These are phyloP conservation scores for Cliona cf. orientalis DNA, from an alignment of 37 sponge, comb jelly and placozoan species.

Conservation along the genomic window DNA sequence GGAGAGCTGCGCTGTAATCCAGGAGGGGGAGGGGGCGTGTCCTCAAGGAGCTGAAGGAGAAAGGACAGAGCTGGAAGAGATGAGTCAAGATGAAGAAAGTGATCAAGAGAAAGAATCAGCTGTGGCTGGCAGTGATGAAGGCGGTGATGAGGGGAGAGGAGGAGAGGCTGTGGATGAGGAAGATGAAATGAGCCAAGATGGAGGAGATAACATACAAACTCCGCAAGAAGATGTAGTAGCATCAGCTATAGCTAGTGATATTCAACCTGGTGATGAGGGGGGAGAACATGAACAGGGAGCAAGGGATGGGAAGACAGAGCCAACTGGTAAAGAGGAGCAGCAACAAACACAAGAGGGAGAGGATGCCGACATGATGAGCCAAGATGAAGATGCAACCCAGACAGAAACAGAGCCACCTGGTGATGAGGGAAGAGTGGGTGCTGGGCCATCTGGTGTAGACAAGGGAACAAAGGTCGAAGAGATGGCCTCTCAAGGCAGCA, in stretches of 20 bases:
- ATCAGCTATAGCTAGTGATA: neutral
- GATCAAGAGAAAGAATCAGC: neutral
- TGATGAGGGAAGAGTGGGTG: too few relatives aligned
- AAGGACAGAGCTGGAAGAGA: too few relatives aligned
- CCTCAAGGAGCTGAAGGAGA: too few relatives aligned
- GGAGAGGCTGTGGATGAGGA: neutral
- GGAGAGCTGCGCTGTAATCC: too few relatives aligned
- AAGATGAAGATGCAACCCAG: neutral
- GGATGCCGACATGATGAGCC: neutral
- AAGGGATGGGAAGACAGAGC: neutral
- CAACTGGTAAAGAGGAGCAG: neutral
- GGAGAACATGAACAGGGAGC: neutral
- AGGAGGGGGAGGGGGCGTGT: too few relatives aligned
- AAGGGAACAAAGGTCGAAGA: too few relatives aligned
- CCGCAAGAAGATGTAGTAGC: neutral
- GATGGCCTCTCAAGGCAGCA: too few relatives aligned
- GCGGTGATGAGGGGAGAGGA: neutral
- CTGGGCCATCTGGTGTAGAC: too few relatives aligned
- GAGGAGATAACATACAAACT: neutral
- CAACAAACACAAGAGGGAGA: neutral
- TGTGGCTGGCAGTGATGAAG: neutral
- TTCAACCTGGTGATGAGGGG: neutral
- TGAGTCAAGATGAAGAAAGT: neutral
- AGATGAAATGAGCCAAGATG: constrained; percentile 6
- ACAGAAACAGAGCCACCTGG: neutral